Base-by-base conservation (phyloP, 2,797 vertebrate species). In the Myripristis murdjan region DNA sequence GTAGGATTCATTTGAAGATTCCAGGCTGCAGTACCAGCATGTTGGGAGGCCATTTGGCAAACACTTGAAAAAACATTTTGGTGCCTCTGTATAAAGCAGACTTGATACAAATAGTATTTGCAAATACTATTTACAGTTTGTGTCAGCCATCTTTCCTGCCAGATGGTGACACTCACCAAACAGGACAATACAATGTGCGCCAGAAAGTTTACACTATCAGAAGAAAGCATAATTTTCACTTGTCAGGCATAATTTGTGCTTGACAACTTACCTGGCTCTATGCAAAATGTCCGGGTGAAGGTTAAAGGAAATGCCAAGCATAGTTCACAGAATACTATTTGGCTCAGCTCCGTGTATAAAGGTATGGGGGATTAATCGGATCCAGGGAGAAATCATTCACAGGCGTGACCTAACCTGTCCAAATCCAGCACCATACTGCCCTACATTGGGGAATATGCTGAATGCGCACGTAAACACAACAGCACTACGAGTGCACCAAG, bases 1-100 rank as follows among this genome's bases (percentile, higher is more conserved):
- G 67, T 43, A 75, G 61, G 47, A 70, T 83, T 85, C 81, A 86
- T 89, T 87, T 90, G 75, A 85, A 87, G 80, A 84, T 82, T 75
- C 43, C 39, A 22, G 12, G 56, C 71, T 85, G 82, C 72, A 73
- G 49, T 55, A 62, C 77, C 52, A 62, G 69, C 64, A 51, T 69
- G 77, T 81, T 80, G 73, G 70, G 70, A 82, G 72, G 69, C 58
- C 62, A 72, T 80, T 87, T 81, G 62, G 76, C 77, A 76, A 84
- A 87, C 55, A 75, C 46, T 62, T 83, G 77, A 74, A 73, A 86
- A 79, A 83, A 79, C 48, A 64, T 74, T 78, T 60, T 68, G 69
- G 54, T 53, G 47, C 60, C 20, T 37, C 31, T 39, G 31, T 9
- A 24, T 26, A 41, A 24, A 18, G 33, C 15, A 14, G 28, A 55